A percentile compares a stretch with the other conserved stretches of the same genome.
Conservation (phyloP, 2,888 invertebrate genomes). For the Brenthis daphne region DNA sequence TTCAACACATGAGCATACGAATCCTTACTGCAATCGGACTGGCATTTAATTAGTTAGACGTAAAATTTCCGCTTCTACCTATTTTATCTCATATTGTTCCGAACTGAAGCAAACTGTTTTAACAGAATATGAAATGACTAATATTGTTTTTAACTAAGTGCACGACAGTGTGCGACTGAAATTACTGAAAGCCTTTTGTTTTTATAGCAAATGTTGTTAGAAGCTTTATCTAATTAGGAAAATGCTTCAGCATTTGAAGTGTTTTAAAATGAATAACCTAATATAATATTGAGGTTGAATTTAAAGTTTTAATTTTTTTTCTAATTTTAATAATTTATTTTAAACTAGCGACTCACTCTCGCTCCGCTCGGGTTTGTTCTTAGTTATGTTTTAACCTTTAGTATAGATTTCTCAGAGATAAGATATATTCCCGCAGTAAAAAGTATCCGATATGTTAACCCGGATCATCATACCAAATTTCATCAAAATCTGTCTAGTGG, state of each 20-base stretch:
- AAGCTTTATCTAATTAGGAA: slow-evolving; percentile 16
- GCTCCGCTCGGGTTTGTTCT: no score
- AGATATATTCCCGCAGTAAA: no score
- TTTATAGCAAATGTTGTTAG: slow-evolving; percentile 15
- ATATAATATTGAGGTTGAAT: no score
- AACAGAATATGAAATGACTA: slow-evolving; percentile 36
- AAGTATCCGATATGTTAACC: no score
- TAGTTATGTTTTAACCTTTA: no score
- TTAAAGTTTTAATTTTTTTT: no score
- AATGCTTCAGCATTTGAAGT: slow-evolving; percentile 1
- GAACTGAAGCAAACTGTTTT: slow-evolving; percentile 11
- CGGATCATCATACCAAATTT: no score
- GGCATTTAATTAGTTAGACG: slow-evolving; percentile 16
- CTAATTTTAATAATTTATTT: no score
- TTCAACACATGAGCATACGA: background rate
- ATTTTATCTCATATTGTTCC: slow-evolving; percentile 15
- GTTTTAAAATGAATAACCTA: no score
- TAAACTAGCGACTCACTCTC: no score
- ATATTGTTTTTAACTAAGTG: slow-evolving; percentile 38
- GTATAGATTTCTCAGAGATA: no score
- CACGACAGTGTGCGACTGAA: slow-evolving; percentile 34
- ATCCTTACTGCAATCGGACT: slow-evolving; percentile 9
- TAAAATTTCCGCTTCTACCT: slow-evolving; percentile 9
- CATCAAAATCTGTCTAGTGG: no score
- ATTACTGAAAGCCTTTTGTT: slow-evolving; percentile 29